phyloP scores from a whole-genome alignment of 2,888 invertebrate species.

The Furcula furcula region DNA sequence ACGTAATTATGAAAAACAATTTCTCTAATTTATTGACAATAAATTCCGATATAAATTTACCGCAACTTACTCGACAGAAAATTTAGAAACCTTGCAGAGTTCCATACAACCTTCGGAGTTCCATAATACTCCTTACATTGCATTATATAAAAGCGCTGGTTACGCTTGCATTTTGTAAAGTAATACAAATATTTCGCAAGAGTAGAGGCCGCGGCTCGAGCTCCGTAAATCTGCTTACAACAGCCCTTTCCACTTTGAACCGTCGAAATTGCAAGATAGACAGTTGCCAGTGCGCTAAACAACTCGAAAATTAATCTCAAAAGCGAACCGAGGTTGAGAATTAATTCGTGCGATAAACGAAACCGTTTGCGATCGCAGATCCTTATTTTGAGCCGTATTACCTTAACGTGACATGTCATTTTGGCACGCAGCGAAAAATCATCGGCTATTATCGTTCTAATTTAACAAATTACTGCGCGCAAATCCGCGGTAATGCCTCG shows the following conservation, averaged over 20 bases:
- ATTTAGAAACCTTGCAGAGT: constrained; percentile 9
- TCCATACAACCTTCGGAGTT: constrained; percentile 9
- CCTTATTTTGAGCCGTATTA: constrained; percentile 13
- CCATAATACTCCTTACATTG: constrained; percentile 19
- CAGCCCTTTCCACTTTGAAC: constrained; percentile 37
- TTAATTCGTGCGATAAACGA: constrained; percentile 54
- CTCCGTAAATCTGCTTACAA: constrained; percentile 35
- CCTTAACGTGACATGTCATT: constrained; percentile 6
- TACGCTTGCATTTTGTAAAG: constrained; percentile 24
- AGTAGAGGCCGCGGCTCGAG: constrained; percentile 16
- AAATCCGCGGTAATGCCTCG: constrained; percentile 35
- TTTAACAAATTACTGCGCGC: constrained; percentile 49
- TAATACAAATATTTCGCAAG: constrained; percentile 36
- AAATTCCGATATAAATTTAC: background rate
- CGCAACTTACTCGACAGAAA: constrained; percentile 6
- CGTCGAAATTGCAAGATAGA: constrained; percentile 38
- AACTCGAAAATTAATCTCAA: constrained; percentile 52
- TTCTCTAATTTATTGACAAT: background rate
- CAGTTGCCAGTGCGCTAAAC: constrained; percentile 43
- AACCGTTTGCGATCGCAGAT: constrained; percentile 31
- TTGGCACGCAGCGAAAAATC: constrained; percentile 16
- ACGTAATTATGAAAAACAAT: background rate
- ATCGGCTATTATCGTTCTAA: constrained; percentile 34
- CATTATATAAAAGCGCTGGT: constrained; percentile 18
- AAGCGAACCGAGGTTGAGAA: constrained; percentile 46